Percentiles rank a stretch among this genome's conserved stretches.
phyloP scores from a whole-genome alignment of 2,888 invertebrate species.

The Leptopilina syphax region DNA sequence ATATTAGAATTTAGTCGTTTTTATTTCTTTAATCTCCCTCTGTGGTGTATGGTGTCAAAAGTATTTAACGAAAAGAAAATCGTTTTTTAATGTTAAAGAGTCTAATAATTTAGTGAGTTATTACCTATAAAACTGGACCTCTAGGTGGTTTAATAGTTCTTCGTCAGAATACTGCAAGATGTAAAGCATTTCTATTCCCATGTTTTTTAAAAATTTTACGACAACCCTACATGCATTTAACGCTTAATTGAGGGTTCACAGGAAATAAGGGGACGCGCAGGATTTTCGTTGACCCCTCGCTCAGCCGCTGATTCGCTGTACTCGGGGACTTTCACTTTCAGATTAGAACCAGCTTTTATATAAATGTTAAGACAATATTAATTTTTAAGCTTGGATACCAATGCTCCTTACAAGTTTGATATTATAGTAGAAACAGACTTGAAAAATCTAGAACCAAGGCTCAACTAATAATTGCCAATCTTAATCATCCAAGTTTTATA shows the following conservation, averaged over 20 bases:
- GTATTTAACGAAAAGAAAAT: constrained; percentile 65
- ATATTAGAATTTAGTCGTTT: neutral
- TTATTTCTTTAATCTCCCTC: constrained; percentile 16
- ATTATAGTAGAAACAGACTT: no score
- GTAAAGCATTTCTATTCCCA: constrained; percentile 46
- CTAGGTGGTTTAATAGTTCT: constrained; percentile 68
- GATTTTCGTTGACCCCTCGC: no score
- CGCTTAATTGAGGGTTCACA: constrained; percentile 58
- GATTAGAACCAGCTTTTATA: no score
- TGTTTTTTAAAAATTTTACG: constrained; percentile 64
- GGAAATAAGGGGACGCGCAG: no score
- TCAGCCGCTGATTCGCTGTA: no score
- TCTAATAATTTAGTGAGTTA: constrained; percentile 72
- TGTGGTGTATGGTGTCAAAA: constrained; percentile 50
- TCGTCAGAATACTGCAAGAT: constrained; percentile 52
- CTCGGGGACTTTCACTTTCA: no score
- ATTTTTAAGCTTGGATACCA: neutral
- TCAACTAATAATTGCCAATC: no score
- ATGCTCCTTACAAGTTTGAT: no score
- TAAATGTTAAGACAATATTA: no score
- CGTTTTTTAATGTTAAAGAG: constrained; percentile 68
- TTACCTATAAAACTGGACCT: constrained; percentile 70
- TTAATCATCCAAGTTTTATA: no score
- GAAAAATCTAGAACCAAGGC: no score
- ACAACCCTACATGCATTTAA: constrained; percentile 54